Evolutionary conservation across 2,113 vertebrate species (phyloP).

Genomic region (Eurystomus gularis): DNA sequence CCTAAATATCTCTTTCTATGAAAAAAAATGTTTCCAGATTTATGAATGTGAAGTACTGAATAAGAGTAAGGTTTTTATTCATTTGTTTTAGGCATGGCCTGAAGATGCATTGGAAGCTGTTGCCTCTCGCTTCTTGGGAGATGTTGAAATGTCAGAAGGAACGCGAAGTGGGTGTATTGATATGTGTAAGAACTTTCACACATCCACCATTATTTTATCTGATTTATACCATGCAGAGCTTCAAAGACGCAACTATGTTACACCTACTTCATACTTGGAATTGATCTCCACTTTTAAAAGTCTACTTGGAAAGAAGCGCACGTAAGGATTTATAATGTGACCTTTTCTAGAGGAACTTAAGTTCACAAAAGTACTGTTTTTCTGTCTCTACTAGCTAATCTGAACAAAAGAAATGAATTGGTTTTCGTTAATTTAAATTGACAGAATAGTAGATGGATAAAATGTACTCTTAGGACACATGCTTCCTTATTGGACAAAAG

Average conservation of each 20-base stretch:
- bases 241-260: conserved; percentile 90
- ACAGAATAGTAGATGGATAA: not conserved
- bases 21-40: not conserved
- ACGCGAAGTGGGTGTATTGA: conserved; percentile 83
- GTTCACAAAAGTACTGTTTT: not conserved
- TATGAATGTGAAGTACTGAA: not conserved
- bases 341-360: not conserved
- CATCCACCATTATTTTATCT: conserved; percentile 82
- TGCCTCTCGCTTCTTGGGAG: conserved; percentile 84
- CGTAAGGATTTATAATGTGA: conserved; percentile 69
- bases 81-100: conserved; percentile 84
- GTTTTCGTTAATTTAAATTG: not conserved
- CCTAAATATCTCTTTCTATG: not conserved
- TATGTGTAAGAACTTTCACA: conserved; percentile 92
- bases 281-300: conserved; percentile 90
- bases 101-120: conserved; percentile 91
- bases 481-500: not conserved
- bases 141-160: conserved; percentile 86
- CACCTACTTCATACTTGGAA: conserved; percentile 91
- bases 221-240: conserved; percentile 79
- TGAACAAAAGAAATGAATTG: not conserved
- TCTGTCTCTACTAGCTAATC: not conserved
- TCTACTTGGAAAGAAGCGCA: conserved; percentile 82
- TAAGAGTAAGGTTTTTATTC: not conserved
- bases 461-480: not conserved